These are phyloP conservation scores for Tapirus terrestris DNA, from an alignment of 2,113 vertebrate species.

Conservation along the genomic window DNA sequence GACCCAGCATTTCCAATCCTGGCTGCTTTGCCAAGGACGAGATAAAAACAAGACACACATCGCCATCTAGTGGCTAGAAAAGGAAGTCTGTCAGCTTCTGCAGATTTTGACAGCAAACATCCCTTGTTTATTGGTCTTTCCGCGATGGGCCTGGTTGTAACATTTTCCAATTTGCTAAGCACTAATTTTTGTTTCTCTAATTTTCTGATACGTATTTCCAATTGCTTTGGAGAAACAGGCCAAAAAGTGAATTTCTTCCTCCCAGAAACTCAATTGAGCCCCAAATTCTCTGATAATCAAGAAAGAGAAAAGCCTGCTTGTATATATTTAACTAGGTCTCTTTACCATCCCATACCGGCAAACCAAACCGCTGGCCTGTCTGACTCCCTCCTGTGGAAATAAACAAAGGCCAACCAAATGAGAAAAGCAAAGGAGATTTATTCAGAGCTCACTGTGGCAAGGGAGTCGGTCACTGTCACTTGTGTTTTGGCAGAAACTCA, in stretches of 20 bases:
- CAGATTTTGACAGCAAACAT: background rate
- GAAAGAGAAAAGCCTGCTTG: background rate
- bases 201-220: slow-evolving; percentile 18
- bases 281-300: background rate
- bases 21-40: fast-evolving
- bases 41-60: background rate
- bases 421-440: background rate
- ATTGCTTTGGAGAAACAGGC: slow-evolving; percentile 38
- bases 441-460: background rate
- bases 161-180: slow-evolving; percentile 52
- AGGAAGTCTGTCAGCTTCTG: background rate
- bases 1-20: background rate
- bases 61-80: slow-evolving; percentile 53
- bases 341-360: background rate
- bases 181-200: slow-evolving; percentile 34
- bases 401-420: background rate
- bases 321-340: background rate
- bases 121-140: background rate
- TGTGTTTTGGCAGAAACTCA: background rate
- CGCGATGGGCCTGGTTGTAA: background rate
- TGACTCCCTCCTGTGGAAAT: background rate
- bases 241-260: background rate
- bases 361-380: background rate
- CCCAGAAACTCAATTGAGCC: slow-evolving; percentile 29
- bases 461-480: background rate